Base-by-base conservation (phyloP, 2,888 invertebrate species). In the Limulus polyphemus region DNA sequence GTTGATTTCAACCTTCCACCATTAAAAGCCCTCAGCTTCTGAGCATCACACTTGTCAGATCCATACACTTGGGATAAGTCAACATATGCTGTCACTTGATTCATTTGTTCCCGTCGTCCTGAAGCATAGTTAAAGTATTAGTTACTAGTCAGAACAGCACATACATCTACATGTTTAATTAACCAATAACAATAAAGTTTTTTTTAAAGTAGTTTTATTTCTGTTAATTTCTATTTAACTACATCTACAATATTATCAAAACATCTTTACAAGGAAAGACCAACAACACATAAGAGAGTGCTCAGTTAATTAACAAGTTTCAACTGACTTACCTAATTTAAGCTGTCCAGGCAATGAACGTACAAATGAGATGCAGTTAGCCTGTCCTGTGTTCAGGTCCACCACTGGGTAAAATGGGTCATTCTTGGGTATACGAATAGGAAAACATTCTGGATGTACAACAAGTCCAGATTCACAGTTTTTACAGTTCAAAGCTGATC, bases 391-490 rank as follows among this genome's bases (percentile, higher is more conserved):
- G 11, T 60, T 65, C 46, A 51, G 11, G 17, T 65, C 62, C 32
- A 63, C 55, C 17, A 64, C 57, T 12, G 79, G 79, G 74, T 91
- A 95, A 77, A 86, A 90, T 64, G 90, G 88, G 76, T 95, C 95
- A 0, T 89, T 87, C 0, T 85, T 76, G 0, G 93, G 94, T 0
- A 95, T 85, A 0, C 87, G 87, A 78, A 95, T 90, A 0, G 95
- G 95, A 78, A 88, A 87, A 74, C 95, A 95, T 73, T 94, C 93
- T 0, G 91, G 90, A 75, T 94, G 94, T 0, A 94, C 90, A 0
- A 88, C 88, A 58, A 86, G 81, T 0, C 86, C 82, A 0, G 93
- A 90, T 72, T 94, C 90, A 74, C 95, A 95, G 0, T 88, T 82
- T 50, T 91, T 82, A 72, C 93, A 93, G 73, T 90, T 87, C 0